Evolutionary conservation across 2,113 vertebrate species (phyloP), one percentile per base, ranked within the genome.

Genomic region (Syngnathus floridae): DNA sequence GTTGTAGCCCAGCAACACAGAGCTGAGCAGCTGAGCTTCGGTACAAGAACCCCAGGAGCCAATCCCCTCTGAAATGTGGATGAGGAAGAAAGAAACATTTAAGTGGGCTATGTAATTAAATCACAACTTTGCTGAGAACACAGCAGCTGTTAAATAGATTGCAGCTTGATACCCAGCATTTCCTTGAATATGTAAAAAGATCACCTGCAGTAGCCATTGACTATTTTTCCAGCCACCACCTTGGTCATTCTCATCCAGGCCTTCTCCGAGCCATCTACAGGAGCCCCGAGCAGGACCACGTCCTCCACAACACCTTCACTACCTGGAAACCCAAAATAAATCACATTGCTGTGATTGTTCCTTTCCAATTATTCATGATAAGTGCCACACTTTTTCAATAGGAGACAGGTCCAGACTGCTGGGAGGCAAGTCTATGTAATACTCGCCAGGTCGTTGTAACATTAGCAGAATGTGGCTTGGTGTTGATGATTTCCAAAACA

Each of bases 121-220:
- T 41, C 19, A 64, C 26, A 64, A 41, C 58, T 52, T 43, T 60
- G n/a, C 52, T 17, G 13, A 46, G 5, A 35, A 43, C 14, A 60
- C 21, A 35, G 19, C 38, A 1, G 0, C 48, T 49, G 56, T 26
- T 1, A 22, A 60, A 64, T 38, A 68, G 1, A 52, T 10, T 8
- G 54, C 13, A 12, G n/a, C 19, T 9, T 49, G 48, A 49, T 19
- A 49, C 17, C 48, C 48, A 10, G 17, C 17, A n/a, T n/a, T 49
- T n/a, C 48, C 45, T 40, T 9, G 4, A 59, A 68, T 26, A 58
- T 17, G 0, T 21, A 17, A 55, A 57, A 1, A 17, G 16, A 63
- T 80, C 70, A 98, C 95, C 96, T 96, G 93, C 94, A 93, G 67
- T 94, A 99, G 56, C 95, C 95, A 0, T 99, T 98, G 21, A 98